phyloP scores from a whole-genome alignment of 2,888 invertebrate genomes.

The Drosophila ustulata region DNA sequence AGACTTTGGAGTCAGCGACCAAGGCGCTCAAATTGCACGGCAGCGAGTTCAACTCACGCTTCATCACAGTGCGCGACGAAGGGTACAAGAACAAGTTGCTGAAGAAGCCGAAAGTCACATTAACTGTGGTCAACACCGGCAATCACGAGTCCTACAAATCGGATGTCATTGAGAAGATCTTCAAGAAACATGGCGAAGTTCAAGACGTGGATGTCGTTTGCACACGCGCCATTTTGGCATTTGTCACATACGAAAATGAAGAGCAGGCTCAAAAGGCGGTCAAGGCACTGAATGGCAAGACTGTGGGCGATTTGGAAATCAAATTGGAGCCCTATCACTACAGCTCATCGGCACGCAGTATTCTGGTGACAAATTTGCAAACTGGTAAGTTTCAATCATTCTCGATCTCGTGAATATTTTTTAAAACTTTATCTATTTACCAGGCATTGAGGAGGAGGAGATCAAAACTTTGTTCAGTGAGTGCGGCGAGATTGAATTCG shows the following conservation, averaged over 20 bases:
- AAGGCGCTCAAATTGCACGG: slow-evolving; percentile 65
- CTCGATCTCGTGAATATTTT: neutral
- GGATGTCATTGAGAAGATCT: slow-evolving; percentile 57
- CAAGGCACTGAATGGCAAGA: slow-evolving; percentile 61
- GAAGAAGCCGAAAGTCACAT: slow-evolving; percentile 51
- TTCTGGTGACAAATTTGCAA: slow-evolving; percentile 53
- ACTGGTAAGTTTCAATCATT: slow-evolving; percentile 34
- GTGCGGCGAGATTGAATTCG: slow-evolving; percentile 61
- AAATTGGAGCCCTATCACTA: slow-evolving; percentile 52
- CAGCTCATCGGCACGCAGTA: slow-evolving; percentile 20
- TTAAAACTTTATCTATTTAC: neutral
- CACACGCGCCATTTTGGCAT: slow-evolving; percentile 58
- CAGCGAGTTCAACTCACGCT: slow-evolving; percentile 57
- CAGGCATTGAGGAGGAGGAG: slow-evolving; percentile 56
- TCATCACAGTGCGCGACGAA: slow-evolving; percentile 58
- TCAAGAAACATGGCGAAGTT: slow-evolving; percentile 74
- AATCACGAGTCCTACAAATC: slow-evolving; percentile 42
- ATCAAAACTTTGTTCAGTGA: slow-evolving; percentile 53
- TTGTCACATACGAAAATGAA: slow-evolving; percentile 63
- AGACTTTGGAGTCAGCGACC: slow-evolving; percentile 10
- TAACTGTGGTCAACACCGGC: slow-evolving; percentile 61
- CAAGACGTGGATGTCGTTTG: slow-evolving; percentile 63
- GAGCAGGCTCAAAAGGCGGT: slow-evolving; percentile 60
- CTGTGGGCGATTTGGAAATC: slow-evolving; percentile 56
- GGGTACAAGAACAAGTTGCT: neutral